A percentile compares a stretch with the other conserved stretches of the same genome.
These are phyloP conservation scores for Poeciliopsis turneri DNA, from an alignment of 2,797 vertebrate species.

Conservation along the genomic window DNA sequence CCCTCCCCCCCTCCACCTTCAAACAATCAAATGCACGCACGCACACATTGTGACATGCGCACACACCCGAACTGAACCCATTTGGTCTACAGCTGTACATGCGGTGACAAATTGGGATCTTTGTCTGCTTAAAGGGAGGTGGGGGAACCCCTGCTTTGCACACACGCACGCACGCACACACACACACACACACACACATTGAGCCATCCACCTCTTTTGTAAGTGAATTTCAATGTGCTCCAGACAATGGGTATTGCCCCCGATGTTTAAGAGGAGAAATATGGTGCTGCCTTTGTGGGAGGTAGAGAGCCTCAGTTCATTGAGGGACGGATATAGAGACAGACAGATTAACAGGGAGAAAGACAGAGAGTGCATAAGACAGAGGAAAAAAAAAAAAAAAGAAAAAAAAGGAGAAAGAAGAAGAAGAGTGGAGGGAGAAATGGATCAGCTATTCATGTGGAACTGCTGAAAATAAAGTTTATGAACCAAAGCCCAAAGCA, in stretches of 20 bases:
- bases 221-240: conserved; percentile 58
- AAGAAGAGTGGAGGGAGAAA: conserved; percentile 27
- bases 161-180: conserved; percentile 22
- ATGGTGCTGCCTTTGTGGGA: conserved; percentile 79
- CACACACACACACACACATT: conserved; percentile 49
- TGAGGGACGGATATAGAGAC: conserved; percentile 75
- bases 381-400: conserved; percentile 49
- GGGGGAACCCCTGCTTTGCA: conserved; percentile 63
- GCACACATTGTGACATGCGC: conserved; percentile 43
- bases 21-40: conserved; percentile 51
- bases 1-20: conserved; percentile 44
- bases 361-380: conserved; percentile 69
- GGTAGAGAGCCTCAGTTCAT: conserved; percentile 79
- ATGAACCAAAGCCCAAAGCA: conserved; percentile 5
- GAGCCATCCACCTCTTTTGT: conserved; percentile 67
- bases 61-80: conserved; percentile 68
- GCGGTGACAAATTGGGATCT: conserved; percentile 82
- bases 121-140: conserved; percentile 75
- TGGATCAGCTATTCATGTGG: conserved; percentile 30
- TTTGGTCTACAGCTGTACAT: conserved; percentile 79
- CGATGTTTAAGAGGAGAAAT: conserved; percentile 76
- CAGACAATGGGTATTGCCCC: conserved; percentile 68
- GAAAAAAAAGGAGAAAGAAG: conserved; percentile 9
- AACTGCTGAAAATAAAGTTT: conserved; percentile 24
- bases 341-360: conserved; percentile 72